phyloP scores from a whole-genome alignment of 2,888 invertebrate species.

The Melipona bicolor region DNA sequence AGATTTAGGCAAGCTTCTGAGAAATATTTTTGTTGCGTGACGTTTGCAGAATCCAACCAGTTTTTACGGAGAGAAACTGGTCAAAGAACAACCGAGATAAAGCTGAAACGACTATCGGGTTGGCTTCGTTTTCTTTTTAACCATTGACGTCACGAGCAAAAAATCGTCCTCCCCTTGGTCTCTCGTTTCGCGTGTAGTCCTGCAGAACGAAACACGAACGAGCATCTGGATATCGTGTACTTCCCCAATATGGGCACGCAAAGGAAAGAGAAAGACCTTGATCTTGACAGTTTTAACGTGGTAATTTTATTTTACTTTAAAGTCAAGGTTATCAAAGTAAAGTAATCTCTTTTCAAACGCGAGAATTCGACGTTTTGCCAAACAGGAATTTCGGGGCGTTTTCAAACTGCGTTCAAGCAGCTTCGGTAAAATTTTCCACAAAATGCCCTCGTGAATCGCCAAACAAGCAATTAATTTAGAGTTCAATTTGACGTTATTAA shows the following conservation, averaged over 20 bases:
- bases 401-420: too few species aligned
- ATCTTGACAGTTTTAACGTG: too few species aligned
- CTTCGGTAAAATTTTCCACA: not conserved
- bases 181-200: too few species aligned
- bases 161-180: constrained; percentile 7
- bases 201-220: not conserved
- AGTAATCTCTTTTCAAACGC: too few species aligned
- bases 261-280: too few species aligned
- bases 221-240: too few species aligned
- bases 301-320: too few species aligned
- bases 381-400: not conserved
- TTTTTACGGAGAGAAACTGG: constrained; percentile 6
- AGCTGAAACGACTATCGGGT: not conserved
- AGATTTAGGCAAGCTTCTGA: not conserved
- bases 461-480: not conserved
- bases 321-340: too few species aligned
- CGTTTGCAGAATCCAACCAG: too few species aligned
- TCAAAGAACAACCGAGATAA: not conserved
- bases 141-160: constrained; percentile 25
- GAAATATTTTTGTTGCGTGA: not conserved
- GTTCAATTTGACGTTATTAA: not conserved
- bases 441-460: not conserved
- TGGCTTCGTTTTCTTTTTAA: not conserved
- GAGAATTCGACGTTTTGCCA: not conserved
- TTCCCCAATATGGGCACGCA: too few species aligned